These are phyloP conservation scores for Anomalospiza imberbis DNA, from an alignment of 2,797 vertebrate species.

Conservation along the genomic window DNA sequence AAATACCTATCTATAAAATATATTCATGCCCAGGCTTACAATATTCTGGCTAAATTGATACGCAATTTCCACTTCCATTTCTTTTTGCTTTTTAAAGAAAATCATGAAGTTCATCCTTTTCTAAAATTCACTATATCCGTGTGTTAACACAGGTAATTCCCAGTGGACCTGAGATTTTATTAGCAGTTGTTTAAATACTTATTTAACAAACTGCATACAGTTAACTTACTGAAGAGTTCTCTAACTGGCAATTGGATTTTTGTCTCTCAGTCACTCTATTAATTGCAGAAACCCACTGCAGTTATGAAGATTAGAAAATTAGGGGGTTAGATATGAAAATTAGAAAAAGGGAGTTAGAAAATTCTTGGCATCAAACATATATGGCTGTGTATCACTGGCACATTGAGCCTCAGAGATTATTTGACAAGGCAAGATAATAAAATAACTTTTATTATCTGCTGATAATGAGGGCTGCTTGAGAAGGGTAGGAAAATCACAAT, in stretches of 20 bases:
- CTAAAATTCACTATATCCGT: neutral
- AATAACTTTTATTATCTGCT: neutral
- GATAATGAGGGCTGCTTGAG: neutral
- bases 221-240: neutral
- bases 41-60: neutral
- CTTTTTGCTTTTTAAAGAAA: neutral
- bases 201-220: neutral
- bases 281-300: neutral
- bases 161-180: neutral
- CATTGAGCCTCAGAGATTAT: neutral
- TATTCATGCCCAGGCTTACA: neutral
- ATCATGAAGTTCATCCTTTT: neutral
- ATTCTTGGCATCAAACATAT: neutral
- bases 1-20: neutral
- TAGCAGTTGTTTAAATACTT: neutral
- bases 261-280: neutral
- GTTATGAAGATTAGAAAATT: neutral
- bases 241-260: neutral
- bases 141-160: neutral
- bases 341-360: neutral
- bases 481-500: neutral
- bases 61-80: neutral
- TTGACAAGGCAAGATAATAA: neutral
- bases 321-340: no score
- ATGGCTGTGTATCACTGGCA: neutral